Evolutionary conservation across 2,888 invertebrate species (phyloP), one percentile per base, ranked within the genome.

Genomic region (Oxystoma pomonae): DNA sequence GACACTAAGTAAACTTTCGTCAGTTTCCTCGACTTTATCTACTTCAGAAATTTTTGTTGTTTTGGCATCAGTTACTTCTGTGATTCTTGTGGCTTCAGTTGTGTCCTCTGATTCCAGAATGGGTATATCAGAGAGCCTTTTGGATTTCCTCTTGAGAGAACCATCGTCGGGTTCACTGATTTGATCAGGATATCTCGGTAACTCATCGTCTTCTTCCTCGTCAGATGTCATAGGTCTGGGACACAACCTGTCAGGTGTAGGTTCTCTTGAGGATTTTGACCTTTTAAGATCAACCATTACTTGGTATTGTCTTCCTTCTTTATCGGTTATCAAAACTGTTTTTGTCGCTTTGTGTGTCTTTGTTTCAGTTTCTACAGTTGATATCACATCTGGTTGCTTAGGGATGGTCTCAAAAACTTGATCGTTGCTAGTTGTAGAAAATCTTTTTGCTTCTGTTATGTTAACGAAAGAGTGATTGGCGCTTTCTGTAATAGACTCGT

Each of bases 151-250:
- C 59, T 67, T 70, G 12, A 81, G 80, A 0, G 72, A 59, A 49
- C 85, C 85, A 72, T 91, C 90, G 68, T 90, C 91, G 0, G 91
- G 91, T 76, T 91, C 91, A 71, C 83, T 86, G 0, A 91, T 87
- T 72, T 86, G 85, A 76, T 91, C 90, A 0, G 91, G 91, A 74
- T 88, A 90, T 61, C 91, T 83, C 1, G 89, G 88, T 60, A 83
- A 84, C 57, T 86, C 85, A 1, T 84, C 83, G 65, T 85, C 85
- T 57, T 81, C 81, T 57, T 81, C 81, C 58, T 82, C 81, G 51
- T 81, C 80, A 5, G 85, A 83, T 51, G 84, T 83, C 2, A 88
- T 83, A 0, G 89, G 89, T 9, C 86, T 85, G 0, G 89, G 89
- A 71, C 88, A 87, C 61, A 89, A 85, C 65, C 87, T 84, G 73